Percentiles rank a stretch among this genome's conserved stretches.
Conservation (phyloP, 2,113 vertebrate genomes). For the Corvus hawaiiensis region DNA sequence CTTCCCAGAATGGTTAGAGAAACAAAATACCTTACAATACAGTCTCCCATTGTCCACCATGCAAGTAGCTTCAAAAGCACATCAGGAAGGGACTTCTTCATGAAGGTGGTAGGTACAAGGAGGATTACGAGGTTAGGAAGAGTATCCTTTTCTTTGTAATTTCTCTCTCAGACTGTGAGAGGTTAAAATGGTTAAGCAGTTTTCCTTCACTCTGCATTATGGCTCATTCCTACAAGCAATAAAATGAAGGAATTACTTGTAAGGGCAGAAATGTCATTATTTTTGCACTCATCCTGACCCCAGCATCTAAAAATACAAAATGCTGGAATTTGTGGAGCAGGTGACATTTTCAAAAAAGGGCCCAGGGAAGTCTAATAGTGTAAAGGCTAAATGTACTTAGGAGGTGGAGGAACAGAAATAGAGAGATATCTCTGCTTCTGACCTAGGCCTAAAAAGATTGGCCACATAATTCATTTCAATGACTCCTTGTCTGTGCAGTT, state of each 20-base stretch:
- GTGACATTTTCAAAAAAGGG: constrained; percentile 65
- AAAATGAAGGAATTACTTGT: constrained; percentile 64
- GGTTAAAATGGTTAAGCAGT: constrained; percentile 58
- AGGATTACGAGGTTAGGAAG: not conserved
- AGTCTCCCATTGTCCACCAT: not conserved
- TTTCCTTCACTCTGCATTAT: constrained; percentile 51
- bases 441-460: constrained; percentile 64
- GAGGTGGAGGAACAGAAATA: constrained; percentile 59
- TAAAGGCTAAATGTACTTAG: constrained; percentile 65
- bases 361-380: constrained; percentile 63
- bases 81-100: not conserved
- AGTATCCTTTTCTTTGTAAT: not conserved
- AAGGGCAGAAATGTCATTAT: constrained; percentile 66
- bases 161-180: constrained; percentile 45
- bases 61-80: constrained; percentile 16
- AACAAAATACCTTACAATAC: not conserved
- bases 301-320: constrained; percentile 75
- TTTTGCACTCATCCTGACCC: constrained; percentile 67
- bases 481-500: constrained; percentile 63
- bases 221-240: constrained; percentile 49
- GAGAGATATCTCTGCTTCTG: constrained; percentile 60
- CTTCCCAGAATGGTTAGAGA: not conserved
- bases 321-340: constrained; percentile 70
- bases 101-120: not conserved
- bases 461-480: constrained; percentile 65